Percentiles rank a stretch among this genome's conserved stretches.
phyloP scores from a whole-genome alignment of 2,113 vertebrate species.

The Prietella phreatophila region DNA sequence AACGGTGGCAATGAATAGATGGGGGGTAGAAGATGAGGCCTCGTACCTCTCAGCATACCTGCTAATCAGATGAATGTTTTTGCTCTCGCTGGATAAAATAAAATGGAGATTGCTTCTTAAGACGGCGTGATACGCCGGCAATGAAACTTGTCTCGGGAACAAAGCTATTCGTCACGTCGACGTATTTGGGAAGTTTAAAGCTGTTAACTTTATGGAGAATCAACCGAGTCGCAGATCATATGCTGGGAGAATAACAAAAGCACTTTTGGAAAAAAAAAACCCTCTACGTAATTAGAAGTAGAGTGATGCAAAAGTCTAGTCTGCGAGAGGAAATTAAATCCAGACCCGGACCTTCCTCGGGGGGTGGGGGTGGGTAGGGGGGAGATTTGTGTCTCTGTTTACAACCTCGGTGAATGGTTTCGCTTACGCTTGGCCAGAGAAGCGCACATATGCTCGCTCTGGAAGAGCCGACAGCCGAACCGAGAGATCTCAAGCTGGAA shows the following conservation, averaged over 20 bases:
- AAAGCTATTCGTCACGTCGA: neutral
- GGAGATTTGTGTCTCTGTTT: conserved; percentile 60
- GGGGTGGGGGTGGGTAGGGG: neutral
- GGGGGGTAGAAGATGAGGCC: conserved; percentile 61
- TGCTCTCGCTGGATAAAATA: neutral
- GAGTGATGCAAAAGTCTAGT: conserved; percentile 55
- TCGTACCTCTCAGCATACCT: conserved; percentile 36
- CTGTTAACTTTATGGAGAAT: neutral
- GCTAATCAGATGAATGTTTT: conserved; percentile 37
- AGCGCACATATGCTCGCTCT: conserved; percentile 40
- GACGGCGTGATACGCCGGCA: neutral
- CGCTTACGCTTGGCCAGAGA: conserved; percentile 50
- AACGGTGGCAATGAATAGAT: conserved; percentile 76
- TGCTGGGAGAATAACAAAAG: neutral
- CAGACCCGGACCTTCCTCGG: conserved; percentile 38
- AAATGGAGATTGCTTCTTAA: conserved; percentile 5
- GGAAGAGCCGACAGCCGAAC: conserved; percentile 3
- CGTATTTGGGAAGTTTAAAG: neutral
- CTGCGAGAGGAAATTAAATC: conserved; percentile 58
- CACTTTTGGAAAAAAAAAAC: neutral
- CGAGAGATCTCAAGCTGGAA: conserved; percentile 35
- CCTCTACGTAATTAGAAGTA: conserved; percentile 45
- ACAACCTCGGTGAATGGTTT: conserved; percentile 55
- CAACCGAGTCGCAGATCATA: neutral
- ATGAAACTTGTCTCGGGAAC: neutral